Evolutionary conservation across 2,797 vertebrate species (phyloP), one percentile per base, ranked within the genome.

Genomic region (Enoplosus armatus): DNA sequence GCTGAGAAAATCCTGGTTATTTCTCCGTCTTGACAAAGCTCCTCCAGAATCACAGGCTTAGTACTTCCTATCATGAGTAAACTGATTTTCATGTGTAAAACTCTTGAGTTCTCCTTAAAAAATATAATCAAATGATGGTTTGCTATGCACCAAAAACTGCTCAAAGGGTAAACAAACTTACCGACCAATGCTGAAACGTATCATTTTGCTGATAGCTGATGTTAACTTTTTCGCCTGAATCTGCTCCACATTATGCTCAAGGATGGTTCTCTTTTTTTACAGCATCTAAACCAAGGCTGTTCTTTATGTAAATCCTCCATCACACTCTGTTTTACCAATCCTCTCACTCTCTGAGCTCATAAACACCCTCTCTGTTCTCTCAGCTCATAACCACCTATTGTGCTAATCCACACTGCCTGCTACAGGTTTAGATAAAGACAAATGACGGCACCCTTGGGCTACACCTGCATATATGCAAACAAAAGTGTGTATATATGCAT

Each of bases 131-230:
- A 61, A 63, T 60, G 24, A 67, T 43, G 15, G 53, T 76, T 69
- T 48, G 14, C 56, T 26, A 11, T 2, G 37, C 29, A 47, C 43
- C 35, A 15, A 82, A n/a, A 29, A 74, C 33, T 29, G 73, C 73
- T 80, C 41, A 69, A 5, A 66, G 73, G 64, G 45, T 80, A 79
- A 79, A 83, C 77, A 89, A 72, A 73, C 65, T 15, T 50, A 53
- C 54, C 53, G 65, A 67, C 22, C 45, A 35, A 15, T 35, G 55
- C 12, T 62, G 14, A 80, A 59, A 74, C 31, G 27, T 8, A 54
- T 61, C 48, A 37, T 66, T 67, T 70, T 35, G 29, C 74, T 67
- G 1, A 20, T 39, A 74, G 53, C 65, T 35, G 37, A 67, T 39
- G 27, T 54, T 69, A 68, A 56, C 20, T 29, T 68, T 41, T 35